These are phyloP conservation scores for Tetraodon nigroviridis DNA, from an alignment of 2,113 vertebrate species.

Conservation along the genomic window DNA sequence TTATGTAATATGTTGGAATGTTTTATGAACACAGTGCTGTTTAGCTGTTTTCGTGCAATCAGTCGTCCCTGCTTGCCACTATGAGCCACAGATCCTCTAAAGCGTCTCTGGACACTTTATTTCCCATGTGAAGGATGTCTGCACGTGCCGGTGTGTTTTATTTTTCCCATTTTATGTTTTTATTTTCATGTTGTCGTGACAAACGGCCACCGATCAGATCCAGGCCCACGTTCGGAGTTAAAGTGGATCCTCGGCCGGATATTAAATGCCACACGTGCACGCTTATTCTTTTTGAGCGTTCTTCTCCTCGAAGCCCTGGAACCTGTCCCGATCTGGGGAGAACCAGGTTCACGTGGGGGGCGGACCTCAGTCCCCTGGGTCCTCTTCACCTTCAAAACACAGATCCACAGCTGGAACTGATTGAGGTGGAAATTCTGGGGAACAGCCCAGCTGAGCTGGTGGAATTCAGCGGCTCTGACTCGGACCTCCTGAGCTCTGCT, in stretches of 20 bases:
- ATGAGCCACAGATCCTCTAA: constrained; percentile 61
- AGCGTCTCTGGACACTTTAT: constrained; percentile 30
- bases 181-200: constrained; percentile 7
- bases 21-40: constrained; percentile 30
- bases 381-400: constrained; percentile 39
- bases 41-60: constrained; percentile 60
- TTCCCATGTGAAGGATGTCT: constrained; percentile 46
- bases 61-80: constrained; percentile 65
- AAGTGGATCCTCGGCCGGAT: constrained; percentile 38
- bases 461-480: constrained; percentile 20
- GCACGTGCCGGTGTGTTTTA: constrained; percentile 30
- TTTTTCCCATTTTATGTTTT: constrained; percentile 16
- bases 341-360: not conserved
- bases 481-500: constrained; percentile 19
- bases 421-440: constrained; percentile 18
- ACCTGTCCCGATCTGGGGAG: constrained; percentile 8
- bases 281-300: not conserved
- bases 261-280: no score
- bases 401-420: constrained; percentile 51
- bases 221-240: constrained; percentile 40
- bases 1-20: constrained; percentile 28
- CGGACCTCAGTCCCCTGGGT: constrained; percentile 29
- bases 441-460: constrained; percentile 18
- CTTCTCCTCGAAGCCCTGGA: constrained; percentile 22
- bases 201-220: constrained; percentile 39